Base-by-base conservation (phyloP, 2,113 vertebrate species). In the Cavia porcellus region DNA sequence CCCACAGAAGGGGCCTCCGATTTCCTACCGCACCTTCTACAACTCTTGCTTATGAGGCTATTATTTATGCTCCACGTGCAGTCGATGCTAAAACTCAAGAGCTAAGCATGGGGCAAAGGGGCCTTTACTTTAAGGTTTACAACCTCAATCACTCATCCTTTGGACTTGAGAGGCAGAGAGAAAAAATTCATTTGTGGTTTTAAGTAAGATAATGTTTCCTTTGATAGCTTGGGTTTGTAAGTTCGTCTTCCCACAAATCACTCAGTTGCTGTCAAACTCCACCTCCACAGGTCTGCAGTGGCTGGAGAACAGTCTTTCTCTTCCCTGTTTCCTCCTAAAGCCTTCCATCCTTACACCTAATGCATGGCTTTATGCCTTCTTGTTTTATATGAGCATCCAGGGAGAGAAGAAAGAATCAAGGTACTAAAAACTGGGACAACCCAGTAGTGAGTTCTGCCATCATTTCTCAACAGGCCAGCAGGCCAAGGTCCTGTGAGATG, bases 61-160 rank as follows among this genome's bases (percentile, higher is more conserved):
- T 86, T 94, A 93, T 91, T 81, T 86, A 86, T 55, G 52, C 42
- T 91, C 93, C 85, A 79, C 45, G 32, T 14, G 5, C 72, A 50
- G 35, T 55, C 55, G 11, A 45, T 47, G 28, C 62, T 70, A 83
- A 86, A 95, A 68, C 70, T 85, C 61, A 42, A 95, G 89, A 96
- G 59, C 79, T 68, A 57, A 47, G 15, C 22, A 83, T 35, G 70
- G 52, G 82, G 77, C n/a, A 87, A 86, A 68, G 62, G 57, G 57
- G 79, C 66, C 80, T 94, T 81, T 74, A 92, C 55, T 74, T 93
- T 82, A 82, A 79, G 42, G 45, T 91, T 94, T 61, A 92, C 74
- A 74, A 50, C 55, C 45, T 13, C 62, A 74, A 57, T 24, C 66
- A 86, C 82, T 94, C 0, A 1, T 91, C 83, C 45, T 88, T 91